phyloP scores from a whole-genome alignment of 2,888 invertebrate genomes.

The Thelaira solivaga region DNA sequence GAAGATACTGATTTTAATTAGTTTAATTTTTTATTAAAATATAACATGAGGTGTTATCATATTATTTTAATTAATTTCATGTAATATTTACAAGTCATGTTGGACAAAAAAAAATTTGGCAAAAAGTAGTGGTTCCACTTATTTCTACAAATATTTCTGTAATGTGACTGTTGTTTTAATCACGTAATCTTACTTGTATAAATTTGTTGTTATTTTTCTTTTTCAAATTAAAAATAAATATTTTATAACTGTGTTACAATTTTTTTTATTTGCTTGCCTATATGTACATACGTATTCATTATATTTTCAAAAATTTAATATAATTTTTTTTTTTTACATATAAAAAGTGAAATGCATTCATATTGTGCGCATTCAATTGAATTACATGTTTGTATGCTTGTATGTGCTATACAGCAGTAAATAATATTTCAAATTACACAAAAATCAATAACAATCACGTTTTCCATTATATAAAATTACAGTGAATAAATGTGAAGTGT shows the following conservation, averaged over 20 bases:
- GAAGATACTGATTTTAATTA: no score
- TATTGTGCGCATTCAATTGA: neutral
- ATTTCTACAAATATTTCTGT: no score
- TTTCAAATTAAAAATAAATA: constrained; percentile 39
- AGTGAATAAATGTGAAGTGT: neutral
- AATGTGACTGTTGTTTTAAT: no score
- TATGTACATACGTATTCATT: no score
- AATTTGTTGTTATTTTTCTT: neutral
- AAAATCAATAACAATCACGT: constrained; percentile 55
- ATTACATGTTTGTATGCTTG: no score
- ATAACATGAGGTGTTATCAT: no score
- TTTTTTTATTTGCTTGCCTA: constrained; percentile 1
- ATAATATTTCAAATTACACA: constrained; percentile 36
- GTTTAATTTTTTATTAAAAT: no score
- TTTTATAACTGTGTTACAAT: neutral
- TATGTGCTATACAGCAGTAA: neutral
- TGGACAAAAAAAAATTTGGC: no score
- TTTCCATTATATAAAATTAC: constrained; percentile 46
- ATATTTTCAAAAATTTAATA: constrained; percentile 18
- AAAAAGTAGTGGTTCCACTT: no score
- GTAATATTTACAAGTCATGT: no score
- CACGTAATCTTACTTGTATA: no score
- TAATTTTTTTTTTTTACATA: neutral
- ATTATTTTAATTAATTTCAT: no score
- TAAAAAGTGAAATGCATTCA: neutral